Base-by-base conservation (phyloP, 2,113 vertebrate species). In the Gallinago jamesoni region DNA sequence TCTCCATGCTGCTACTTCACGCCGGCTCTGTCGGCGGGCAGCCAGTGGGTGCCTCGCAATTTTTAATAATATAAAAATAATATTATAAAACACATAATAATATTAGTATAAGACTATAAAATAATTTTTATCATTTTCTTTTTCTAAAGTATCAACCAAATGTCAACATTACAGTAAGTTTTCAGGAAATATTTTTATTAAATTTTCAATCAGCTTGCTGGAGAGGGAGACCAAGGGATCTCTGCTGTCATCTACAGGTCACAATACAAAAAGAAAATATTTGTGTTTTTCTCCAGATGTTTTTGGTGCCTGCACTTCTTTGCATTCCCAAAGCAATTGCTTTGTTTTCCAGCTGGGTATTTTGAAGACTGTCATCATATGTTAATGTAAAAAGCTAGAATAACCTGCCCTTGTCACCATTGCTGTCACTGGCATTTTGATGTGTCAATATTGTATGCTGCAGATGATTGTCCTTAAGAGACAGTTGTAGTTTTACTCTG, bases 211-310 rank as follows among this genome's bases (percentile, higher is more conserved):
- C 69, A 66, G 22, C 16, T 89, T 4, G 2, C 33, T 89, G 48
- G 14, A 87, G 24, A 75, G 31, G 14, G 30, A 57, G n/a, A 79
- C 52, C 57, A 79, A 83, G 77, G 76, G 39, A 87, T 91, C 92
- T 96, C 80, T 91, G 69, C 80, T 94, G 86, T 96, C 80, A 82
- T 81, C 62, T 66, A 60, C 77, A 96, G 89, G 89, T 96, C 84
- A 92, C 39, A 66, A 41, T 23, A 64, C 68, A 88, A 75, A 75
- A 6, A 81, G 73, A 60, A 94, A 96, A 75, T 57, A 76, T 53
- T 81, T 90, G 52, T 92, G 47, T 92, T 95, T 95, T 93, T 81
- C 86, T 96, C 86, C 89, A 87, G 88, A 95, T 90, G 83, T 89
- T 92, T 95, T 89, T 35, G n/a, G 24, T 84, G 76, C 57, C 56